phyloP scores from a whole-genome alignment of 2,113 vertebrate species.

The Deroptyus accipitrinus region DNA sequence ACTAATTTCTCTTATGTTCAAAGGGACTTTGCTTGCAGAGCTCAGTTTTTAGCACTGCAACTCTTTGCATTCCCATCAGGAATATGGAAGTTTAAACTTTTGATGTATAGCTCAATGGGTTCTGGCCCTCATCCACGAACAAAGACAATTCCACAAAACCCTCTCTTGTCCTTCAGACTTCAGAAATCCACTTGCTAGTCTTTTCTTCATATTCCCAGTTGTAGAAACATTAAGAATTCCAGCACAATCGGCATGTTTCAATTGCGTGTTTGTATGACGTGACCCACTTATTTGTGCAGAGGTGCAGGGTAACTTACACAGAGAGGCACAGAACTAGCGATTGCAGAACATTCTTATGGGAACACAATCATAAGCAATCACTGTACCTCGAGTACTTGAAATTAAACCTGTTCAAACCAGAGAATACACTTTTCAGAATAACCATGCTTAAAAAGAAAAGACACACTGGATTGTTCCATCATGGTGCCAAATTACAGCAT shows the following conservation, averaged over 20 bases:
- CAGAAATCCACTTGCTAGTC: neutral
- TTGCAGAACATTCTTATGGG: neutral
- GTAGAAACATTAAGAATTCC: neutral
- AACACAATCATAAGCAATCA: neutral
- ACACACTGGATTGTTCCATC: neutral
- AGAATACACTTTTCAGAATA: neutral
- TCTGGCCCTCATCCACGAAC: neutral
- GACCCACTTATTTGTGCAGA: neutral
- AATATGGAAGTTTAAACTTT: neutral
- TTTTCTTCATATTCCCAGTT: neutral
- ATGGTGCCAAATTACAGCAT: neutral
- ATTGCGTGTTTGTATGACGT: neutral
- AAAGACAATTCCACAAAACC: neutral
- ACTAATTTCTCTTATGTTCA: slow-evolving; percentile 22
- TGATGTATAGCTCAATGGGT: neutral
- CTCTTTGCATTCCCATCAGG: neutral
- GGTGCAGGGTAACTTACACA: neutral
- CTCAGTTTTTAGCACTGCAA: neutral
- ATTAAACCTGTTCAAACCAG: neutral
- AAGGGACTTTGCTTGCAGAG: neutral
- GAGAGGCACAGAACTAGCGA: neutral
- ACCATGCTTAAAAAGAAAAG: neutral
- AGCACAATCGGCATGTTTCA: neutral
- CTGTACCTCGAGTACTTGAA: neutral
- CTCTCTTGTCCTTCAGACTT: neutral